phyloP scores from a whole-genome alignment of 2,888 invertebrate species.

The Andricus curvator region DNA sequence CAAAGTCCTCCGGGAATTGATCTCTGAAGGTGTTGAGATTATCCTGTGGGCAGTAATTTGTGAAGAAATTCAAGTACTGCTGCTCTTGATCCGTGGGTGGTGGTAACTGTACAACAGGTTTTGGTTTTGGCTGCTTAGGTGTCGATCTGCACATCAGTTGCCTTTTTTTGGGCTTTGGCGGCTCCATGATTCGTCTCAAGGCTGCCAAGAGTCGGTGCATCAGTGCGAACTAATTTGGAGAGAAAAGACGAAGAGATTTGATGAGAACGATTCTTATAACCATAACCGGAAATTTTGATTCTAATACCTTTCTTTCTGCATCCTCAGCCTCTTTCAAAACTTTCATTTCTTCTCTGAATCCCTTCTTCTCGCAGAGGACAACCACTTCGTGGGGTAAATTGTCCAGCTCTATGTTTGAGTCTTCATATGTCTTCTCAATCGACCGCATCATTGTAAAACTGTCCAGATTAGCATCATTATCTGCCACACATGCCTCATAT shows the following conservation, averaged over 20 bases:
- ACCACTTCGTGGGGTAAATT: conserved; percentile 80
- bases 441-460: conserved; percentile 81
- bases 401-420: conserved; percentile 80
- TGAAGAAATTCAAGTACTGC: conserved; percentile 67
- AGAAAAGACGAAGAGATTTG: background rate
- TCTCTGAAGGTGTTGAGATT: background rate
- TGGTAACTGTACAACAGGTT: conserved; percentile 52
- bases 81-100: conserved; percentile 66
- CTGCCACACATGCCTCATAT: conserved; percentile 81
- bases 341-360: conserved; percentile 79
- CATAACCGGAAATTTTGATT: background rate
- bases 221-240: conserved; percentile 63
- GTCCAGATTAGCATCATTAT: conserved; percentile 81
- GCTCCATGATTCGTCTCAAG: conserved; percentile 70
- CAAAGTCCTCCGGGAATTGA: background rate
- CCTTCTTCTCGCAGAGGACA: conserved; percentile 79
- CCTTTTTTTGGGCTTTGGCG: conserved; percentile 61
- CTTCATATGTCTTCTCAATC: conserved; percentile 81
- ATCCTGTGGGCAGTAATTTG: conserved; percentile 57
- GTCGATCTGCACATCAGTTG: conserved; percentile 63
- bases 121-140: conserved; percentile 55
- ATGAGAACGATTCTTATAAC: background rate
- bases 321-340: conserved; percentile 80
- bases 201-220: conserved; percentile 67
- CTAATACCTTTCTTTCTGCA: conserved; percentile 81